phyloP scores from a whole-genome alignment of 2,113 vertebrate genomes.

The Macquaria ambigua region DNA sequence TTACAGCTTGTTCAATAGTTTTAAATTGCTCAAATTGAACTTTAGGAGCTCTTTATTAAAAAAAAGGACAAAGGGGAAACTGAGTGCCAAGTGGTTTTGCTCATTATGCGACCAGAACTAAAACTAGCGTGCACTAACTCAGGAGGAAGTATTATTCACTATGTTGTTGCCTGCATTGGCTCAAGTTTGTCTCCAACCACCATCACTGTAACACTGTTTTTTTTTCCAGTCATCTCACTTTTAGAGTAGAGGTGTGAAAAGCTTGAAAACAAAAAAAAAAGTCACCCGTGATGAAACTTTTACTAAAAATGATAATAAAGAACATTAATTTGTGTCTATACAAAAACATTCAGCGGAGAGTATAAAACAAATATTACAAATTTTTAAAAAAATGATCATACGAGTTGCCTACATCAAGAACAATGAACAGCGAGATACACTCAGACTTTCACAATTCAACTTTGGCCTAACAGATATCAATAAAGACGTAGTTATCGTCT shows the following conservation, averaged over 20 bases:
- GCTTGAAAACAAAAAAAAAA: constrained; percentile 37
- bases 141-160: neutral
- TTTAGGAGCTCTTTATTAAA: neutral
- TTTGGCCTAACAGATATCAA: constrained; percentile 60
- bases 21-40: neutral
- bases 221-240: neutral
- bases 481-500: constrained; percentile 9
- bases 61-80: constrained; percentile 29
- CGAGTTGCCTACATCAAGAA: constrained; percentile 56
- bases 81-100: neutral
- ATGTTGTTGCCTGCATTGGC: neutral
- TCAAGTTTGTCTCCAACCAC: neutral
- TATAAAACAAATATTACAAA: constrained; percentile 72
- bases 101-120: neutral
- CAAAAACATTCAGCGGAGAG: constrained; percentile 65
- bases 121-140: neutral
- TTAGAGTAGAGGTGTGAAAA: neutral
- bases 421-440: neutral
- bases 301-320: constrained; percentile 42
- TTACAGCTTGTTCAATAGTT: neutral
- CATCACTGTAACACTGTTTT: neutral
- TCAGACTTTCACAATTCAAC: constrained; percentile 15
- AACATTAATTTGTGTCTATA: constrained; percentile 53
- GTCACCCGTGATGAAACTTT: constrained; percentile 30
- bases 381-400: constrained; percentile 39